A percentile compares a stretch with the other conserved stretches of the same genome.
phyloP scores from a whole-genome alignment of 2,113 vertebrate species.

The Campylomormyrus numenius region DNA sequence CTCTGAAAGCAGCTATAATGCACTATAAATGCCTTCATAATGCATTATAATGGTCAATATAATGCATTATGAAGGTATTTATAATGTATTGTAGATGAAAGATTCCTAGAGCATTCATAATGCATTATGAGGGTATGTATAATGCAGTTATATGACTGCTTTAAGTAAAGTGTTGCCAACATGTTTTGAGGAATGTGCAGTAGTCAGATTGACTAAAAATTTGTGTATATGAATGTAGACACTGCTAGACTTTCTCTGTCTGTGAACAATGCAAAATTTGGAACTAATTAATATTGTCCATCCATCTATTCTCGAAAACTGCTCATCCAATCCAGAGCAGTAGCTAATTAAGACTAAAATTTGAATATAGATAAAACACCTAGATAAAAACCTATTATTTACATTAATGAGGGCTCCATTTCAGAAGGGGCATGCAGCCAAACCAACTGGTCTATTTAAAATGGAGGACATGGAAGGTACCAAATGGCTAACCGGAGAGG shows the following conservation, averaged over 20 bases:
- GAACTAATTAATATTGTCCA: not conserved
- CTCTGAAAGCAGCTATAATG: too few relatives aligned
- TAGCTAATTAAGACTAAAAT: not conserved
- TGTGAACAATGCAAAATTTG: not conserved
- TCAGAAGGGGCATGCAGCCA: not conserved
- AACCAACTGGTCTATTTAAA: not conserved
- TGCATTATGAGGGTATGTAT: too few relatives aligned
- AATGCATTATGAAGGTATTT: not conserved
- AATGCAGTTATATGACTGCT: too few relatives aligned
- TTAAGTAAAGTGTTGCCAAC: too few relatives aligned
- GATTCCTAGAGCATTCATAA: too few relatives aligned
- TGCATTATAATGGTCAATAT: not conserved
- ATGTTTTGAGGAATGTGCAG: not conserved
- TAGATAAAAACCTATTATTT: not conserved
- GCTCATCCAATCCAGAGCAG: not conserved
- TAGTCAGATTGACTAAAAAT: not conserved
- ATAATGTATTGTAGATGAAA: too few relatives aligned
- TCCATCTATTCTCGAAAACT: not conserved
- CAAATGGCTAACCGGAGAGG: not conserved
- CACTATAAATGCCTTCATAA: not conserved
- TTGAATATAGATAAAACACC: not conserved
- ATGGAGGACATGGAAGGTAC: constrained; percentile 2
- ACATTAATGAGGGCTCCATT: not conserved
- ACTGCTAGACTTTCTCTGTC: not conserved
- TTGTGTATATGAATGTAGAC: not conserved